Percentiles rank a stretch among this genome's conserved stretches.
These are phyloP conservation scores for Pachypeltis micranthus DNA, from an alignment of 1,140 invertebrate genomes.

Conservation along the genomic window DNA sequence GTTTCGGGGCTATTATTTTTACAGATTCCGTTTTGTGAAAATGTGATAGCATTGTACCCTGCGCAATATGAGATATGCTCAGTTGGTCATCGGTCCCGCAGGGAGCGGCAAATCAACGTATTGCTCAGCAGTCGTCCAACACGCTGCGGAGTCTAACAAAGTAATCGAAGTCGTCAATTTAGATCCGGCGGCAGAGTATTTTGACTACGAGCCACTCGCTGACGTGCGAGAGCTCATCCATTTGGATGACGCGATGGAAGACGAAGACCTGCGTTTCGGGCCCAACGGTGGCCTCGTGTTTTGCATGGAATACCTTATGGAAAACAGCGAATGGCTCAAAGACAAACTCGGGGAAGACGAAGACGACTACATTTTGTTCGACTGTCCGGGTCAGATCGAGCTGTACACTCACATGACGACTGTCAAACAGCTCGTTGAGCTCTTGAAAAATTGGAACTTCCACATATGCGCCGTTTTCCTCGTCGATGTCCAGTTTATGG, in stretches of 20 bases:
- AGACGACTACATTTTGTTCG: slow-evolving; percentile 94
- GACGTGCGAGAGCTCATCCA: slow-evolving; percentile 91
- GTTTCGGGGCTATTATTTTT: too few species aligned
- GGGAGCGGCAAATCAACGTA: slow-evolving; percentile 98
- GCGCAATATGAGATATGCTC: slow-evolving; percentile 78
- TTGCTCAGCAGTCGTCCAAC: slow-evolving; percentile 76
- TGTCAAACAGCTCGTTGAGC: slow-evolving; percentile 68
- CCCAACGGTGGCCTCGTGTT: slow-evolving; percentile 96
- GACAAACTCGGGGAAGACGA: slow-evolving; percentile 63
- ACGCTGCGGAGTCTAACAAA: slow-evolving; percentile 61
- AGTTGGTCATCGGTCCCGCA: slow-evolving; percentile 88
- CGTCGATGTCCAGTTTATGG: slow-evolving; percentile 93
- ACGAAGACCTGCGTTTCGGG: slow-evolving; percentile 86
- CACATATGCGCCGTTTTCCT: slow-evolving; percentile 84
- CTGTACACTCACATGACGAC: slow-evolving; percentile 91
- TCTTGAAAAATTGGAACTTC: slow-evolving; percentile 81
- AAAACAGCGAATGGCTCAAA: slow-evolving; percentile 84
- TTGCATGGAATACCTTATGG: slow-evolving; percentile 88
- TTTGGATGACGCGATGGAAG: slow-evolving; percentile 93
- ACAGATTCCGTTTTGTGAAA: too few species aligned
- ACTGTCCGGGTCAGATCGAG: slow-evolving; percentile 98
- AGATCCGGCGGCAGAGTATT: slow-evolving; percentile 94
- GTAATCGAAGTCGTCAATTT: slow-evolving; percentile 83
- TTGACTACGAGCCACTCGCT: slow-evolving; percentile 75
- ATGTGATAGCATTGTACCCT: too few species aligned